Base-by-base conservation (phyloP, 2,888 invertebrate genomes). In the Phaonia tiefii region DNA sequence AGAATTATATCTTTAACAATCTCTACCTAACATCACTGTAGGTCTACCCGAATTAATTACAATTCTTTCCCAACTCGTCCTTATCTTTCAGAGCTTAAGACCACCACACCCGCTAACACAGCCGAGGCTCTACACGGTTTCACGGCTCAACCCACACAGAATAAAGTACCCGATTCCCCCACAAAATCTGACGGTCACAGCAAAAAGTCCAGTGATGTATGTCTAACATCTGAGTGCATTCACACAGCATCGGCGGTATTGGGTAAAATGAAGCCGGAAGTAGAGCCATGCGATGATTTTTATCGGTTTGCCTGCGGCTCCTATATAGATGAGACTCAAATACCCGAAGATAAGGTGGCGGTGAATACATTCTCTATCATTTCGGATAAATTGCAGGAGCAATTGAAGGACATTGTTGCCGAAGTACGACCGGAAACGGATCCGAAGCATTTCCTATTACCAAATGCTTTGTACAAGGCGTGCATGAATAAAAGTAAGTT, bases 221-320 rank as follows among this genome's bases (percentile, higher is more conserved):
- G 97, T 90, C 92, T 94, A 76, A 92, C 93, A 0, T 92, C 95
- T 10, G 97, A 95, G 85, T 97, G 97, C 91, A 92, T 97, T 69
- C 94, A 95, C 87, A 94, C 91, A 90, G 95, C 95, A 1, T 93
- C 95, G 2, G 92, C 92, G 65, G 92, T 95, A 20, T 88, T 95
- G 72, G 92, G 93, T 76, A 93, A 93, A 86, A 94, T 96, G 93
- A 94, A 95, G 85, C 86, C 90, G 2, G 89, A 91, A 1, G 93
- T 94, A 0, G 94, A 95, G 82, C 95, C 95, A 0, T 96, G 95
- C 86, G 95, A 95, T 85, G 94, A 96, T 88, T 96, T 96, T 89
- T 96, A 95, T 88, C 91, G 93, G 84, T 95, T 95, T 86, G 93
- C 95, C 4, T 96, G 95, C 86, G 96, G 95, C 3, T 93, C 92